Evolutionary conservation across 2,888 invertebrate species (phyloP).

Genomic region (Meloe dianella): DNA sequence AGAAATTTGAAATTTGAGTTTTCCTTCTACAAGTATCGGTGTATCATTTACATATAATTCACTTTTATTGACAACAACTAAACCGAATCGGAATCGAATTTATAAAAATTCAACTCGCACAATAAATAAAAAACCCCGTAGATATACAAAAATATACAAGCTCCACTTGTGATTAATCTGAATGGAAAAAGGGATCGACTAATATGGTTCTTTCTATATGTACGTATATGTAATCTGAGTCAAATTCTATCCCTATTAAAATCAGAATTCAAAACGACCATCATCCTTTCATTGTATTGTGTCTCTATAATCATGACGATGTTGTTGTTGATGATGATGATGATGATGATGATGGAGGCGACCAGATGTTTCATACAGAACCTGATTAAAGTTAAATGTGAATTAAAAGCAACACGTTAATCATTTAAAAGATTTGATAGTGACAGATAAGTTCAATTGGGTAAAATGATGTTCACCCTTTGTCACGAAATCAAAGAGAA

Average conservation of each 20-base stretch:
- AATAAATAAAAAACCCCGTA: background rate
- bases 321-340: background rate
- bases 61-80: background rate
- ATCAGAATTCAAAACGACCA: constrained; percentile 50
- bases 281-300: constrained; percentile 46
- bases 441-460: constrained; percentile 56
- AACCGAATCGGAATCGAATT: background rate
- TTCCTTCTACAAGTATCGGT: background rate
- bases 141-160: constrained; percentile 18
- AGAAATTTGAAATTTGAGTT: constrained; percentile 11
- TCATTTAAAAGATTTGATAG: constrained; percentile 54
- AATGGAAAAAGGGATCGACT: constrained; percentile 36
- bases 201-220: background rate
- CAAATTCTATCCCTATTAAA: constrained; percentile 51
- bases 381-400: constrained; percentile 59
- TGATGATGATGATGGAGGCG: constrained; percentile 41
- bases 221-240: constrained; percentile 49
- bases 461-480: constrained; percentile 44
- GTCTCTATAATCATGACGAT: constrained; percentile 18
- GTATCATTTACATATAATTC: background rate
- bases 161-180: constrained; percentile 32
- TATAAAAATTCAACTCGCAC: background rate
- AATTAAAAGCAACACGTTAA: constrained; percentile 55
- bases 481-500: background rate
- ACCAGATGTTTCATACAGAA: constrained; percentile 57